phyloP scores from a whole-genome alignment of 2,113 vertebrate genomes.

The Corythaeola cristata region DNA sequence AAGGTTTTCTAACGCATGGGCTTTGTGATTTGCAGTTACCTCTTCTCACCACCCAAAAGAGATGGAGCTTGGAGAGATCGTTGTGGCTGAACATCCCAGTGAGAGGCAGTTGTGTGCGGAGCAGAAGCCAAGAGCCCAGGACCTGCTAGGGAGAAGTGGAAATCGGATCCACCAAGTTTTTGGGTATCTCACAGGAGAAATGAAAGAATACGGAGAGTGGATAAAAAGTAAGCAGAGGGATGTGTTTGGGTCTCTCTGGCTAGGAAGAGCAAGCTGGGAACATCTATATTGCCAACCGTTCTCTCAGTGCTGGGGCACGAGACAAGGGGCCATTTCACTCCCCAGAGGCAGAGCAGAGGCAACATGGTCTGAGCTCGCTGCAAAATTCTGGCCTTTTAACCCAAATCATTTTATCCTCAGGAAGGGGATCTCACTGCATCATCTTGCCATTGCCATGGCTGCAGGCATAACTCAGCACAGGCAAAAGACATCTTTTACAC shows the following conservation, averaged over 20 bases:
- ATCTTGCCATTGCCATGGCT: neutral
- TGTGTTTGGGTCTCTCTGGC: neutral
- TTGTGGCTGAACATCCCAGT: neutral
- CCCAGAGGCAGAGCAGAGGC: neutral
- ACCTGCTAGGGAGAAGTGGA: neutral
- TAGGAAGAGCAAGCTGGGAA: neutral
- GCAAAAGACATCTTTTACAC: neutral
- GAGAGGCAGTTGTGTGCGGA: neutral
- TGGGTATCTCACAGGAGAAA: conserved; percentile 71
- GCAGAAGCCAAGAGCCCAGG: neutral
- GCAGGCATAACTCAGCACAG: neutral
- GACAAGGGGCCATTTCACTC: accelerated
- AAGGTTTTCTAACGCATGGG: neutral
- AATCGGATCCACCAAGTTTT: conserved; percentile 37
- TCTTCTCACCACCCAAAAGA: neutral
- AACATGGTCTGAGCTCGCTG: accelerated
- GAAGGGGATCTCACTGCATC: neutral
- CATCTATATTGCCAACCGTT: neutral
- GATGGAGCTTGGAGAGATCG: conserved; percentile 67
- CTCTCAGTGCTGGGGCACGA: neutral
- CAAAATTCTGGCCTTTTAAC: neutral
- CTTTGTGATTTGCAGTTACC: neutral
- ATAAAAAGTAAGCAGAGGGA: conserved; percentile 75
- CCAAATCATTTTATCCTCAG: neutral
- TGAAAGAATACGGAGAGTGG: conserved; percentile 76